These are phyloP conservation scores for Syrphus vitripennis DNA, from an alignment of 2,888 invertebrate genomes.

Conservation along the genomic window DNA sequence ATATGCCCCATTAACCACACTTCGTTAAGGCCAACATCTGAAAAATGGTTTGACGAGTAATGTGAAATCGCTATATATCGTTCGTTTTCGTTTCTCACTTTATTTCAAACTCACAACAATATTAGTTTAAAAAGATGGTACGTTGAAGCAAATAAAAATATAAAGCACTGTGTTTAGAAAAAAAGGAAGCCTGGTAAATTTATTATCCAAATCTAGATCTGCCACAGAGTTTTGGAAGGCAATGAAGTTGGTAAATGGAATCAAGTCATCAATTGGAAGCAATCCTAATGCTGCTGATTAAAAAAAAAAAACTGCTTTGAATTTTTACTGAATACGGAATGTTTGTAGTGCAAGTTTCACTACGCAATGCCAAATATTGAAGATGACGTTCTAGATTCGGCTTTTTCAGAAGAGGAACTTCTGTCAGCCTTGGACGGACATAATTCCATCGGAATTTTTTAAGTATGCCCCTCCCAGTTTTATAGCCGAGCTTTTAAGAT, in stretches of 20 bases:
- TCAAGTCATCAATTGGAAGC: not conserved
- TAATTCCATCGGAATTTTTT: no score
- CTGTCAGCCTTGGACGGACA: no score
- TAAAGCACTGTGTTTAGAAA: not conserved
- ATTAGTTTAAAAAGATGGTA: not conserved
- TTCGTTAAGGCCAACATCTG: not conserved
- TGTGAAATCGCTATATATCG: not conserved
- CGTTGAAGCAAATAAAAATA: not conserved
- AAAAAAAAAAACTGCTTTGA: no score
- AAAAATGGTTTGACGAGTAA: not conserved
- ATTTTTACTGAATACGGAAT: no score
- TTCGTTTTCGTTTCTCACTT: not conserved
- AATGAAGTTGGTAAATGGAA: not conserved
- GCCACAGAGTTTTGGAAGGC: not conserved
- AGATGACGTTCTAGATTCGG: no score
- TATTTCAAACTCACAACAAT: not conserved
- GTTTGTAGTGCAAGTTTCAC: no score
- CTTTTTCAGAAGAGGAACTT: no score
- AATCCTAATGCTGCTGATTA: not conserved
- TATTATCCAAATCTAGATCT: not conserved
- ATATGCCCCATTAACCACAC: no score
- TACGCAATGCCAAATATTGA: no score
- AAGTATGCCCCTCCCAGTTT: no score
- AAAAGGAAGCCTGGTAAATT: not conserved
- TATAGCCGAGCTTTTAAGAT: no score